Base-by-base conservation (phyloP, 2,113 vertebrate species). In the Aphyosemion australe region DNA sequence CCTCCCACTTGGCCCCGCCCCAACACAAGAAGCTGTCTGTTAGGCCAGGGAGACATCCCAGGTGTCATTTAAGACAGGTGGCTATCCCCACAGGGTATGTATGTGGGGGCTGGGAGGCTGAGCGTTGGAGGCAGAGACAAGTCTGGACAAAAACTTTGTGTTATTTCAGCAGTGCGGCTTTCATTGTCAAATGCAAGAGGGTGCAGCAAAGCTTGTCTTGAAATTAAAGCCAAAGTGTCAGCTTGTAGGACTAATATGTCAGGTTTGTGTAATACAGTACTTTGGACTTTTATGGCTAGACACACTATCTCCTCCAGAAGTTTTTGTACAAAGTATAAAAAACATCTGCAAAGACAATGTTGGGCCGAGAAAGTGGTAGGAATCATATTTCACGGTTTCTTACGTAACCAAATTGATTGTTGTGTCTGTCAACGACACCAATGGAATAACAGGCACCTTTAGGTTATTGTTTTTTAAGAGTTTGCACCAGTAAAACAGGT, bases 21-120 rank as follows among this genome's bases (percentile, higher is more conserved):
- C 26, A 48, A 39, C 77, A 85, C 68, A 90, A 88, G 78, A 69
- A 79, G 45, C 74, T 67, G 51, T 37, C 51, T 76, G 85, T 74
- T 84, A 56, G 85, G 53, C 59, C 65, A 51, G 42, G 60, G 55
- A 70, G 57, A 69, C 70, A 53, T 83, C 83, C 79, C 86, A 72
- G 83, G 77, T 90, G 77, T 86, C 70, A 76, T 69, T 55, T 59
- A 67, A 60, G 78, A 89, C 85, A 87, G 86, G 90, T 90, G 85
- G 84, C 73, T 80, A 83, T 88, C 82, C 80, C 86, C 87, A 55
- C 73, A 68, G 83, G 90, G 87, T 64, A 69, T 87, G 79, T 75
- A 61, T 41, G 65, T 51, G 84, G 85, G 84, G 85, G 85, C 76
- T 76, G 79, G 84, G 83, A 61, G 50, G 72, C 61, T 54, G 76